Conservation (phyloP, 2,797 vertebrate genomes). For the Anableps anableps region DNA sequence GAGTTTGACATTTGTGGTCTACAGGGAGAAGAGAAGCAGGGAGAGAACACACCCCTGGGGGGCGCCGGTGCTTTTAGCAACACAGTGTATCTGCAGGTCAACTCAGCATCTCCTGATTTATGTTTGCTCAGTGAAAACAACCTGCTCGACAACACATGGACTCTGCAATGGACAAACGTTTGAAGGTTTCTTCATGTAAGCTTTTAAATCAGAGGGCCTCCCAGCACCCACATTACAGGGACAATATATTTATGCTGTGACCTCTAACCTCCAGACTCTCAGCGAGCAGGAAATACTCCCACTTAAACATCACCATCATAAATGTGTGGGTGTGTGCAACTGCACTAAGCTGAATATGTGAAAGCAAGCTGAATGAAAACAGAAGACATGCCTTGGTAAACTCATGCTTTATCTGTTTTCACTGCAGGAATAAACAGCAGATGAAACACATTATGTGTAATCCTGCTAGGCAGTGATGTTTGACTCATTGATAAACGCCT, state of each 20-base stretch:
- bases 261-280: constrained; percentile 44
- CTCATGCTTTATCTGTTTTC: constrained; percentile 40
- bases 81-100: neutral
- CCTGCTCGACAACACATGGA: neutral
- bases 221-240: constrained; percentile 34
- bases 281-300: constrained; percentile 50
- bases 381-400: constrained; percentile 2
- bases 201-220: constrained; percentile 41
- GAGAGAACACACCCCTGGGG: neutral
- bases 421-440: constrained; percentile 22
- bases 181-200: constrained; percentile 34
- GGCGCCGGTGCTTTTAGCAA: neutral
- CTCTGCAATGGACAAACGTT: constrained; percentile 14
- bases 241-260: constrained; percentile 45
- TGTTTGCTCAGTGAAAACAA: constrained; percentile 21
- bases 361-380: neutral
- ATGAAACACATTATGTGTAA: neutral
- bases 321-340: constrained; percentile 32
- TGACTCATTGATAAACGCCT: constrained; percentile 26
- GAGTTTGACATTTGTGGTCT: neutral
- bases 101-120: constrained; percentile 3
- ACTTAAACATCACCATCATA: constrained; percentile 32
- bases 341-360: constrained; percentile 5
- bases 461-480: neutral
- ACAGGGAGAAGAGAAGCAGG: neutral